Percentiles rank a stretch among this genome's conserved stretches.
phyloP scores from a whole-genome alignment of 2,113 vertebrate genomes.

The Oenanthe melanoleuca region DNA sequence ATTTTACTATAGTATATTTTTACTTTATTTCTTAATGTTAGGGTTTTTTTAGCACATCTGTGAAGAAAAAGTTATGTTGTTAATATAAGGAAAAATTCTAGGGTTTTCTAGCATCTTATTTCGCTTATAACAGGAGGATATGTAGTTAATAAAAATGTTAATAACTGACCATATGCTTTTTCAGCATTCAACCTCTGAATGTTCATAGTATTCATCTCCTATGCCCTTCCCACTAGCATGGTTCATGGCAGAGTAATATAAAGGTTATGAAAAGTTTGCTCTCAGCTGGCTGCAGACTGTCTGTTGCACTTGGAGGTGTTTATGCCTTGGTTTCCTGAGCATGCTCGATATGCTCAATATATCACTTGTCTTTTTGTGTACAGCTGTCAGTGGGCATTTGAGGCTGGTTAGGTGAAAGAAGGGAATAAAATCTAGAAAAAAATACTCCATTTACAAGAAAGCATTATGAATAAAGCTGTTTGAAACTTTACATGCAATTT shows the following conservation, averaged over 20 bases:
- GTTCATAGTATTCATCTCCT: not conserved
- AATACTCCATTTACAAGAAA: not conserved
- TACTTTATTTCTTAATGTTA: not conserved
- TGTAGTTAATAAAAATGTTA: not conserved
- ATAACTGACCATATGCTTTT: not conserved
- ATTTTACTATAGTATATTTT: not conserved
- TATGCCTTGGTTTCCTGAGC: slow-evolving; percentile 46
- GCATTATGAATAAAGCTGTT: not conserved
- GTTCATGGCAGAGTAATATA: slow-evolving; percentile 22
- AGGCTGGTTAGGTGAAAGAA: not conserved
- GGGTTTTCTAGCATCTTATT: not conserved
- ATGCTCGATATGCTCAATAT: not conserved
- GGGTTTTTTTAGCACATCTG: accelerated
- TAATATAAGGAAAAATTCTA: not conserved
- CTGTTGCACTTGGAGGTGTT: slow-evolving; percentile 47
- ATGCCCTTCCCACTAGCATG: not conserved
- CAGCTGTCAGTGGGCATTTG: not conserved
- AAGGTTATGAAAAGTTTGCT: slow-evolving; percentile 39
- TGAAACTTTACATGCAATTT: not conserved
- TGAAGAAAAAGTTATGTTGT: not conserved
- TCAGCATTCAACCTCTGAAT: not conserved
- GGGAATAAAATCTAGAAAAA: not conserved
- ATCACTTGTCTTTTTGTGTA: not conserved
- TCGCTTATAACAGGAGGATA: not conserved
- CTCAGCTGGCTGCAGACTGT: not conserved